phyloP scores from a whole-genome alignment of 2,113 vertebrate species.

The Archocentrus centrarchus region DNA sequence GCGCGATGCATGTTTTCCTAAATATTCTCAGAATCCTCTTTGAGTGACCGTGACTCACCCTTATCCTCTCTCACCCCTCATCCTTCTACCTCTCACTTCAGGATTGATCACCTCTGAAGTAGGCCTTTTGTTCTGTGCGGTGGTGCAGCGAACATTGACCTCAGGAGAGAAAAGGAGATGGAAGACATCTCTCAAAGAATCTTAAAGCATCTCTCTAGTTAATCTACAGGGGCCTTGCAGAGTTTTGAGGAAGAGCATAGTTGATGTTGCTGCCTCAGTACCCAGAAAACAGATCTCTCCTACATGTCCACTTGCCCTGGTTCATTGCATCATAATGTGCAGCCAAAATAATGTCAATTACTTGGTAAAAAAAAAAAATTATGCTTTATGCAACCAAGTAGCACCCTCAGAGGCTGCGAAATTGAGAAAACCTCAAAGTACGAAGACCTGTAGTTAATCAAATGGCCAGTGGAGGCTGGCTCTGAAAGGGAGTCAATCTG shows the following conservation, averaged over 20 bases:
- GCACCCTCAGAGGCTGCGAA: neutral
- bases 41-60: slow-evolving; percentile 57
- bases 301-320: neutral
- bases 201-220: slow-evolving; percentile 42
- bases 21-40: slow-evolving; percentile 9
- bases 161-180: slow-evolving; percentile 56
- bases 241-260: slow-evolving; percentile 15
- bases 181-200: slow-evolving; percentile 54
- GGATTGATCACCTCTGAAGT: slow-evolving; percentile 74
- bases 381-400: neutral
- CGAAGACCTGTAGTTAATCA: neutral
- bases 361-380: neutral
- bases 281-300: neutral
- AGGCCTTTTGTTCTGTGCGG: slow-evolving; percentile 68
- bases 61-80: neutral
- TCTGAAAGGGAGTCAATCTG: neutral
- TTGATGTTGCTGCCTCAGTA: neutral
- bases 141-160: slow-evolving; percentile 59
- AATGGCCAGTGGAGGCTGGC: neutral
- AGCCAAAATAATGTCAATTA: neutral
- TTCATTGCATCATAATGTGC: neutral
- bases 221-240: slow-evolving; percentile 27
- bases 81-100: slow-evolving; percentile 58
- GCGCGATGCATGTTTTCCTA: neutral
- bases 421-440: neutral